These are phyloP conservation scores for Musca domestica DNA, from an alignment of 1,140 invertebrate genomes.

Conservation along the genomic window DNA sequence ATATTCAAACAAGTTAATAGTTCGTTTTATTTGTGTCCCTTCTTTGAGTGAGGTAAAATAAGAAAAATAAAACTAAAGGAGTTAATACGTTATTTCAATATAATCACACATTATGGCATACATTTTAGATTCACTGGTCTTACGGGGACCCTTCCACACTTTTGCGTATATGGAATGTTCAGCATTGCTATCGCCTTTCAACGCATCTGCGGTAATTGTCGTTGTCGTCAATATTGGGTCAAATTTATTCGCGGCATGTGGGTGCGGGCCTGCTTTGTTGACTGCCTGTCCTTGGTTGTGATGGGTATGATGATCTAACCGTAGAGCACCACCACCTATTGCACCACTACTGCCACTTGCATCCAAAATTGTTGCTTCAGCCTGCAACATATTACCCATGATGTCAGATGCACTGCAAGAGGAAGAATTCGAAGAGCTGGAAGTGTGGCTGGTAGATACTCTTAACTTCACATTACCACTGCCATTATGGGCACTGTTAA, in stretches of 20 bases:
- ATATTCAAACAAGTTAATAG: neutral
- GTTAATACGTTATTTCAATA: neutral
- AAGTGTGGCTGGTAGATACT: conserved; percentile 15
- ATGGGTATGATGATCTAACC: conserved; percentile 23
- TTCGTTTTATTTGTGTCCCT: neutral
- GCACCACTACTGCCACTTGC: neutral
- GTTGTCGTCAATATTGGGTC: conserved; percentile 23
- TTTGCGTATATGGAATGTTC: conserved; percentile 53
- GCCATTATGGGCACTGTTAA: conserved; percentile 17
- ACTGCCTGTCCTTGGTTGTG: conserved; percentile 1
- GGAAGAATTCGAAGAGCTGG: conserved; percentile 2
- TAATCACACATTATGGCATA: conserved; percentile 29
- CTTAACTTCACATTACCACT: conserved; percentile 18
- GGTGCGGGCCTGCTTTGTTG: conserved; percentile 23
- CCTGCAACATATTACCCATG: conserved; percentile 16
- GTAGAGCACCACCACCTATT: no score
- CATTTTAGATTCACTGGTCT: conserved; percentile 53
- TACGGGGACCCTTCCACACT: conserved; percentile 53
- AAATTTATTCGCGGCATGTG: conserved; percentile 11
- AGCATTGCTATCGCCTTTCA: conserved; percentile 32
- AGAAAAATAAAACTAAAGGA: neutral
- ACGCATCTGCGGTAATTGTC: conserved; percentile 23
- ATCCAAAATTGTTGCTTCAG: neutral
- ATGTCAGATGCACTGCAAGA: neutral
- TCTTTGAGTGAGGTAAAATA: neutral